Evolutionary conservation across 2,113 vertebrate species (phyloP), one percentile per base, ranked within the genome.

Genomic region (Micronycteris hirsuta): DNA sequence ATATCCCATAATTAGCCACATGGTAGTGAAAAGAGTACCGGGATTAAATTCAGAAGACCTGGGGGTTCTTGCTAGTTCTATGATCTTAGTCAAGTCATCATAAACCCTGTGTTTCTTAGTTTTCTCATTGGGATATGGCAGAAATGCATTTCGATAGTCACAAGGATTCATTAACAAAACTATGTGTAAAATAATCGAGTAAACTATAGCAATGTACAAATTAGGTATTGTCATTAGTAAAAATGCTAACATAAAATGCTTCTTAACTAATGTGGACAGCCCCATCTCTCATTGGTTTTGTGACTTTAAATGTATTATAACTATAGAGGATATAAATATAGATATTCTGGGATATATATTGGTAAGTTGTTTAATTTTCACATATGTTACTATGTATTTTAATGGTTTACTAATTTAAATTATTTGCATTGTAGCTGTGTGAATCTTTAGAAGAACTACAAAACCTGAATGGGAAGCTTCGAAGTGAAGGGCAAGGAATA

Each of bases 381-480:
- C 6, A 19, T 86, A 76, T 38, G 61, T 88, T 71, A 78, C 61
- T 94, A 6, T 3, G 20, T 70, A 65, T 67, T 63, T 52, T 85
- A 91, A 54, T 68, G 24, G 2, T 94, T 86, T 83, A 56, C 22
- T 91, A 38, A 91, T 89, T 68, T 85, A 11, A 74, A 28, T 93
- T 82, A 73, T 49, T 95, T 36, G 26, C 56, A 94, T 97, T 98
- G 83, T 97, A 99, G 99, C 98, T 99, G 1, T 99, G 99, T 86
- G 99, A 99, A 95, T 99, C 99, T 78, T 98, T 99, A 97, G 99
- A 99, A 98, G 99, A 99, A 86, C 98, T 99, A 76, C 99, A 99
- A 94, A 99, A 99, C 96, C 98, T 99, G 97, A 99, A 99, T 95
- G 99, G 99, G 77, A 99, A 99, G 97, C 98, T 99, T 96, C 98